phyloP scores from a whole-genome alignment of 2,888 invertebrate genomes.

The Poecilus cupreus region DNA sequence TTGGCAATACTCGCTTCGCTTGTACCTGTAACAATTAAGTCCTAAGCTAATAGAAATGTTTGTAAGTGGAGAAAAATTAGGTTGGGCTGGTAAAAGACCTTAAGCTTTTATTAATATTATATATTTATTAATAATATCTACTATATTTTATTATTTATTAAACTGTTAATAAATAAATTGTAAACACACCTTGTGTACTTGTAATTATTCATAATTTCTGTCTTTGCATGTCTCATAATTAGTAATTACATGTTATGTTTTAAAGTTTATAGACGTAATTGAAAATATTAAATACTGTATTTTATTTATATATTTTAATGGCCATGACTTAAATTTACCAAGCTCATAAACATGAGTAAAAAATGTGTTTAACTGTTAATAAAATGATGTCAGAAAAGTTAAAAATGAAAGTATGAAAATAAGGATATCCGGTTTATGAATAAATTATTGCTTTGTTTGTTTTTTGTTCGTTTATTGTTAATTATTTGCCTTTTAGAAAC shows the following conservation, averaged over 20 bases:
- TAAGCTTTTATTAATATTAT: no score
- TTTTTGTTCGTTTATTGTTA: no score
- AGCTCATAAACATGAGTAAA: neutral
- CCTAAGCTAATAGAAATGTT: no score
- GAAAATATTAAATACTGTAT: neutral
- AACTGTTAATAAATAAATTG: no score
- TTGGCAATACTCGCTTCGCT: no score
- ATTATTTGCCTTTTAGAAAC: no score
- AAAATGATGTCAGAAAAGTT: conserved; percentile 21
- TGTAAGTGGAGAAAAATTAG: no score
- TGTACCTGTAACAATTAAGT: no score
- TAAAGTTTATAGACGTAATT: neutral
- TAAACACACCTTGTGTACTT: neutral
- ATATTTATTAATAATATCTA: no score
- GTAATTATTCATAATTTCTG: neutral
- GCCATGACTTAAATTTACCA: conserved; percentile 5
- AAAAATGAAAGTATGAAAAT: conserved; percentile 34
- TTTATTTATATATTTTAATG: neutral
- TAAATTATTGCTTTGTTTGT: neutral
- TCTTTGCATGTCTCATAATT: neutral
- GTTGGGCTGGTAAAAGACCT: no score
- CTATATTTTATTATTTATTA: no score
- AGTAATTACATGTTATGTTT: neutral
- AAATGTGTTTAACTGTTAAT: conserved; percentile 2
- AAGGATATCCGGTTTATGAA: neutral